These are phyloP conservation scores for Drosophila neonasuta DNA, from an alignment of 2,888 invertebrate genomes.

Conservation along the genomic window DNA sequence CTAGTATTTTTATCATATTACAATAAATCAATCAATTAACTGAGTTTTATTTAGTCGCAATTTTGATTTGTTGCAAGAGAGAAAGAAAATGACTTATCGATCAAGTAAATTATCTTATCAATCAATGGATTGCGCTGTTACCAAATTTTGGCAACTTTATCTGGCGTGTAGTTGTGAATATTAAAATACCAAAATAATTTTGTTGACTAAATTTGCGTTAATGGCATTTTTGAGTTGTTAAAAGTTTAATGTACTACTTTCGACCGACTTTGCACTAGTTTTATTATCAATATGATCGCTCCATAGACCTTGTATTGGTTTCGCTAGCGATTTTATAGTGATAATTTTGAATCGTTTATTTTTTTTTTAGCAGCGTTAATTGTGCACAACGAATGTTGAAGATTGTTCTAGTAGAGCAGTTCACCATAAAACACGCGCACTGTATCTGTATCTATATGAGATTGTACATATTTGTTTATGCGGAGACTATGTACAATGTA, in stretches of 20 bases:
- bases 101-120: too few relatives aligned
- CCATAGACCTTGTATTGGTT: neutral
- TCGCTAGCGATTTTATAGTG: neutral
- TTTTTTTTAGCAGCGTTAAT: neutral
- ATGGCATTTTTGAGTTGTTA: too few relatives aligned
- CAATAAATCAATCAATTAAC: too few relatives aligned
- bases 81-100: too few relatives aligned
- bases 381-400: neutral
- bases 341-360: neutral
- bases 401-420: conserved; percentile 6
- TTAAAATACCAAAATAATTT: too few relatives aligned
- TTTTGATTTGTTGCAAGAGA: neutral
- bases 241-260: neutral
- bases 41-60: neutral
- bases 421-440: neutral
- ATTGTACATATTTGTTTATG: conserved; percentile 11
- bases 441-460: conserved; percentile 12
- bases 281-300: neutral
- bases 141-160: too few relatives aligned
- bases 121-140: too few relatives aligned
- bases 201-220: too few relatives aligned
- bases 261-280: neutral
- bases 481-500: neutral
- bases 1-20: too few relatives aligned
- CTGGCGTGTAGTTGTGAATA: too few relatives aligned